These are phyloP conservation scores for Sebastes nivosus DNA, from an alignment of 2,797 vertebrate genomes.

Conservation along the genomic window DNA sequence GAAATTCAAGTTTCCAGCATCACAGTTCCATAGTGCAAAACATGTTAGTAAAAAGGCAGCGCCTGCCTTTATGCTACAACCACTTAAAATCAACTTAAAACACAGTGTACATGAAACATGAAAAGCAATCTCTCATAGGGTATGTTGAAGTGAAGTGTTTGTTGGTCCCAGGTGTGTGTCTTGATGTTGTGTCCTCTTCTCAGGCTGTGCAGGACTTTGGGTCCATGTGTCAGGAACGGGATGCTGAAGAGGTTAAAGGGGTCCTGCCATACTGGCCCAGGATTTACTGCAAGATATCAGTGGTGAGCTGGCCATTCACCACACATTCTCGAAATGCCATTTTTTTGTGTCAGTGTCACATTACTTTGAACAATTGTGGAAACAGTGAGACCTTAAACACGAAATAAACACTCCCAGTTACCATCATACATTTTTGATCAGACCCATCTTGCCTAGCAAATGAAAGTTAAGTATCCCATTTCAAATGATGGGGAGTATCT, in stretches of 20 bases:
- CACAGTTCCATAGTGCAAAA: too few relatives aligned
- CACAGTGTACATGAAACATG: not conserved
- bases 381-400: not conserved
- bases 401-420: not conserved
- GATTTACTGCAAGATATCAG: constrained; percentile 96
- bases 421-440: not conserved
- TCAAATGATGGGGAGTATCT: not conserved
- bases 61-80: not conserved
- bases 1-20: too few relatives aligned
- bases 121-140: not conserved
- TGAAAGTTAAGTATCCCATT: not conserved
- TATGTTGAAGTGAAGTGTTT: not conserved
- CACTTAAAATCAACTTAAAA: not conserved
- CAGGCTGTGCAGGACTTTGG: constrained; percentile 98
- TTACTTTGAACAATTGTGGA: not conserved
- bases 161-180: not conserved
- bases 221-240: constrained; percentile 93
- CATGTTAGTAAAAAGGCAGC: too few relatives aligned
- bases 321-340: not conserved
- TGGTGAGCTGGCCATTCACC: constrained; percentile 80
- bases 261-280: constrained; percentile 98
- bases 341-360: not conserved
- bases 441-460: not conserved
- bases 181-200: constrained; percentile 14
- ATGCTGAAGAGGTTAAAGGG: constrained; percentile 92